These are phyloP conservation scores for Corythornis madagascariensis DNA, from an alignment of 2,113 vertebrate genomes.

Conservation along the genomic window DNA sequence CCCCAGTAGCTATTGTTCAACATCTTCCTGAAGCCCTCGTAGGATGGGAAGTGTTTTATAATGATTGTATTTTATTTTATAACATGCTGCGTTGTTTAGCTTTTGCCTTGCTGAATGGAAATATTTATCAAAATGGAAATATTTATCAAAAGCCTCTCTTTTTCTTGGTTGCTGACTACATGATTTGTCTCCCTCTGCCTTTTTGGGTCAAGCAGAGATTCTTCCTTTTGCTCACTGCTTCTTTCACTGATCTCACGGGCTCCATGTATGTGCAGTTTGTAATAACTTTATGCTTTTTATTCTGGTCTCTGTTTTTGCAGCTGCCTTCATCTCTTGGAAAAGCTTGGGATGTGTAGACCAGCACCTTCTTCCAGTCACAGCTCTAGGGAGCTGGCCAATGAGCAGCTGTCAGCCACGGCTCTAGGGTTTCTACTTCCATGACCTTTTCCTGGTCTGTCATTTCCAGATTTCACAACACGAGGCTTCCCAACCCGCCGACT, in stretches of 20 bases:
- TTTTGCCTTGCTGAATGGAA: constrained; percentile 11
- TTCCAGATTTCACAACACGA: background rate
- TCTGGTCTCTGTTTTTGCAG: background rate
- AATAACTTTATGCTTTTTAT: background rate
- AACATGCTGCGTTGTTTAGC: background rate
- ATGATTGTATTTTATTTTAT: background rate
- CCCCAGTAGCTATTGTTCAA: constrained; percentile 26
- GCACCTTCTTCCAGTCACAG: background rate
- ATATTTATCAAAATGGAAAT: background rate
- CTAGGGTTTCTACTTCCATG: background rate
- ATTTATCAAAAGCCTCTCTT: background rate
- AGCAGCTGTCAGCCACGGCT: background rate
- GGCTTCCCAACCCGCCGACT: background rate
- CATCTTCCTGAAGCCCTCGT: constrained; percentile 7
- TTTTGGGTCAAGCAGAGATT: background rate
- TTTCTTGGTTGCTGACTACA: background rate
- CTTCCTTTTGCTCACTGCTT: background rate
- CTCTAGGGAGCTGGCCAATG: fast-evolving
- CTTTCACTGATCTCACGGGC: background rate
- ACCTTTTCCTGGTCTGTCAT: fast-evolving
- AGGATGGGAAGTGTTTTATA: constrained; percentile 16
- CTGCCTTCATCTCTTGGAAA: background rate
- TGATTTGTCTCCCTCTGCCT: background rate
- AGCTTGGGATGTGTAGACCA: background rate
- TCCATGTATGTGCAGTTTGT: background rate